Percentiles rank a stretch among this genome's conserved stretches.
These are phyloP conservation scores for Furcula furcula DNA, from an alignment of 2,888 invertebrate genomes.

Conservation along the genomic window DNA sequence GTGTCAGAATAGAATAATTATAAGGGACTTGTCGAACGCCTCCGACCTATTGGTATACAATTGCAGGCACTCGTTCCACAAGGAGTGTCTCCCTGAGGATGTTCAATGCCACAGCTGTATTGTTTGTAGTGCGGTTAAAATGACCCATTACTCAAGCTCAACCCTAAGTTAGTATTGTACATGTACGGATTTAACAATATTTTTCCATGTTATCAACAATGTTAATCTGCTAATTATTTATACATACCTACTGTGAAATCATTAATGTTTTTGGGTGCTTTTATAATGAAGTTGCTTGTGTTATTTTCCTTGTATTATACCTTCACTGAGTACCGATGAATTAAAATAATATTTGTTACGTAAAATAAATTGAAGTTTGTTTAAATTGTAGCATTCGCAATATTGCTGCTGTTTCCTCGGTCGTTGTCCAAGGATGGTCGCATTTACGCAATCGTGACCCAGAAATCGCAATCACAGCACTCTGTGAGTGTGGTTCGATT, in stretches of 20 bases:
- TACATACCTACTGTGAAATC: no score
- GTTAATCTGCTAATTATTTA: constrained; percentile 31
- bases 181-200: constrained; percentile 25
- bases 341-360: no score
- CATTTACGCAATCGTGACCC: no score
- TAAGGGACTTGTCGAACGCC: constrained; percentile 86
- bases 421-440: no score
- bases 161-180: constrained; percentile 43
- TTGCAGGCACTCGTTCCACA: constrained; percentile 95
- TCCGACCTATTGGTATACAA: constrained; percentile 91
- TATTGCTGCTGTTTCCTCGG: no score
- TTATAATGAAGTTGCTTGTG: constrained; percentile 60
- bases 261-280: constrained; percentile 59
- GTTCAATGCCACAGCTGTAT: constrained; percentile 53
- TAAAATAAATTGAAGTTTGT: no score
- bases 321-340: constrained; percentile 18
- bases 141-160: constrained; percentile 53
- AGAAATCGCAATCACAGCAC: no score
- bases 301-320: constrained; percentile 39
- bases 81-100: constrained; percentile 87
- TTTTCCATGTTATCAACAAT: constrained; percentile 28
- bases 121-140: constrained; percentile 69
- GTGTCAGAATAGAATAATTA: constrained; percentile 89
- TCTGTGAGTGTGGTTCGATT: no score
- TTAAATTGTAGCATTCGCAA: no score